Evolutionary conservation across 2,797 vertebrate species (phyloP).

Genomic region (Gymnothorax reevesii): DNA sequence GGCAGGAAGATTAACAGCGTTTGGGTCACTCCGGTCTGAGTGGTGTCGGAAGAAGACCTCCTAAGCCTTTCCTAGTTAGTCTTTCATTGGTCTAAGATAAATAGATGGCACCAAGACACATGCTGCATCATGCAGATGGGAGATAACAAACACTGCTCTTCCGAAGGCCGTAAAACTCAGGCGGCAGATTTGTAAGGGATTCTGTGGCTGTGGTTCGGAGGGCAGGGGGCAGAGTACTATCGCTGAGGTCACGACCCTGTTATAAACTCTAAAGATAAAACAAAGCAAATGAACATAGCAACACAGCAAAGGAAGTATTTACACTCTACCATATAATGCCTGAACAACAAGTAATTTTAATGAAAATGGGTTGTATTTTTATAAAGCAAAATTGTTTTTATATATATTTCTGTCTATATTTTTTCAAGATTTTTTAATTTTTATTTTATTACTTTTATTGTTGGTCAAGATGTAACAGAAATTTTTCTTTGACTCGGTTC

Average conservation of each 20-base stretch:
- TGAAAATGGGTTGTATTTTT: neutral
- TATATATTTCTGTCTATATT: neutral
- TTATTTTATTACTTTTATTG: too few relatives aligned
- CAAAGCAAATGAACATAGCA: neutral
- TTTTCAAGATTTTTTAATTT: neutral
- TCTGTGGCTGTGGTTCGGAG: neutral
- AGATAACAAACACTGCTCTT: conserved; percentile 3
- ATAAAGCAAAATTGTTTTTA: neutral
- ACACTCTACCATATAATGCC: neutral
- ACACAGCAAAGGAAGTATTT: neutral
- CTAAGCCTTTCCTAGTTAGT: neutral
- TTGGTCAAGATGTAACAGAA: too few relatives aligned
- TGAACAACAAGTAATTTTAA: neutral
- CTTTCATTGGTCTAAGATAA: conserved; percentile 13
- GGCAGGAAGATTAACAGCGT: neutral
- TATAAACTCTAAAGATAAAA: neutral
- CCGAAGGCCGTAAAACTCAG: neutral
- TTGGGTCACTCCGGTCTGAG: neutral
- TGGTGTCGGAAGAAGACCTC: neutral
- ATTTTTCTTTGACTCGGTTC: too few relatives aligned
- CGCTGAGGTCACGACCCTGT: conserved; percentile 17
- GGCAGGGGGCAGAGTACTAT: conserved; percentile 3
- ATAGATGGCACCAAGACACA: neutral
- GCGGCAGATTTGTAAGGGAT: conserved; percentile 1
- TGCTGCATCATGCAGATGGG: conserved; percentile 14